Evolutionary conservation across 1,140 invertebrate genomes (phyloP), one percentile per base, ranked within the genome.

Genomic region (Drosophila athabasca): DNA sequence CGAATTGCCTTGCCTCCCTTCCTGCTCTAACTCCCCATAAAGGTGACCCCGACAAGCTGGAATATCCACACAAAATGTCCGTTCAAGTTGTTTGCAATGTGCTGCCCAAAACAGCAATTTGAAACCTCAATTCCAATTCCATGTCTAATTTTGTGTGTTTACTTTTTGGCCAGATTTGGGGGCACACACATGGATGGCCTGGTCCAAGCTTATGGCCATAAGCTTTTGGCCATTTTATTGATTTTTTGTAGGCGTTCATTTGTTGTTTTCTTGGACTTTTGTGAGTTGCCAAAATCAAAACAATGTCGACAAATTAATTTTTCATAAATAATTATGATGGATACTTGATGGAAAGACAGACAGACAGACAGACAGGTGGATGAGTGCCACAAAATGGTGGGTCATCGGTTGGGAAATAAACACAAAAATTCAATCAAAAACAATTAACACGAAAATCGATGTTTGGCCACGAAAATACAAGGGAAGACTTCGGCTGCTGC

Each of bases 401-500:
- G 57, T 9, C 57, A 61, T 60, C 1, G 22, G 41, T 71, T 74
- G 31, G 60, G 22, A 49, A 55, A 48, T 45, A 45, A 48, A 71
- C 58, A 31, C 31, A 41, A 41, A 71, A 58, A 24, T 61, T 65
- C 75, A 83, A 84, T 84, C 64, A 58, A 71, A 71, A 87, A 71
- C 82, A 85, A 87, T 85, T 87, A 87, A 78, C 82, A 74, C 74
- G 54, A 80, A 80, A 80, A 73, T 70, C 73, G 58, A 51, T 60
- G 22, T 66, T 26, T 53, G 41, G 44, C 61, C 48, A 53, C 71
- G 44, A 53, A 66, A 79, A 71, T 50, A 13, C 41, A 26, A 19
- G 19, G 48, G 35, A 51, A 50, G 11, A 44, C 1, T 11, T 43
- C 17, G 59, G 43, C 70, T 41, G 52, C 41, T 44, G 54, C 48